Conservation (phyloP, 2,797 vertebrate species). For the Zalophus californianus region DNA sequence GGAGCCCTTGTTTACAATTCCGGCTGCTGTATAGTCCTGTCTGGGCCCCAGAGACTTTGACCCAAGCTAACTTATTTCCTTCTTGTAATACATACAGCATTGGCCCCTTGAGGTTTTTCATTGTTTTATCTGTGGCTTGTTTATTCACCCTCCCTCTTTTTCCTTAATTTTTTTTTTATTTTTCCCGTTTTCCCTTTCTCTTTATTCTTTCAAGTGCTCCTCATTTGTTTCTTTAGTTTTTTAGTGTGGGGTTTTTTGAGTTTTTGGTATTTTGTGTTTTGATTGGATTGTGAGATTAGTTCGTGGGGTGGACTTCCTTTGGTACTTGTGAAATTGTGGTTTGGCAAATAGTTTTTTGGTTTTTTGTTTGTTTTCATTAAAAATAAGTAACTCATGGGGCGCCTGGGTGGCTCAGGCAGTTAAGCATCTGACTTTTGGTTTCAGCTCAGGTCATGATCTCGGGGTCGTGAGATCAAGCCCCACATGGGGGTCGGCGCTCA, state of each 20-base stretch:
- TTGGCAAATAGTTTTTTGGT: neutral
- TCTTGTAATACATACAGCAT: neutral
- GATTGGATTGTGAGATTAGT: neutral
- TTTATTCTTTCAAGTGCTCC: neutral
- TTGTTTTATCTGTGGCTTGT: neutral
- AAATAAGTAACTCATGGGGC: neutral
- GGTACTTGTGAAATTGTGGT: conserved; percentile 11
- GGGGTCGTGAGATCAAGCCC: neutral
- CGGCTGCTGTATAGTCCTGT: neutral
- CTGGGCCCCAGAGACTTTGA: neutral
- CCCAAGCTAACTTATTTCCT: neutral
- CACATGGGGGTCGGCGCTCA: neutral
- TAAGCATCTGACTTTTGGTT: neutral
- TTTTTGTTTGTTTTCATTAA: neutral
- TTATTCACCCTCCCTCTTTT: neutral
- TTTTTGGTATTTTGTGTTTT: conserved; percentile 29
- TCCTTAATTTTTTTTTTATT: neutral
- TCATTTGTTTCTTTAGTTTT: neutral
- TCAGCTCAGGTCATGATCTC: neutral
- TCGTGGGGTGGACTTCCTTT: neutral
- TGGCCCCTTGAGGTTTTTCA: neutral
- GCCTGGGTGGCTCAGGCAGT: neutral
- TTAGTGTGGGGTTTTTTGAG: neutral
- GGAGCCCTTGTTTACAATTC: conserved; percentile 33
- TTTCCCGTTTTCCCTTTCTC: neutral